These are phyloP conservation scores for Muricea muricata DNA, from an alignment of 92 coral and sea anemone genomes.

Conservation along the genomic window DNA sequence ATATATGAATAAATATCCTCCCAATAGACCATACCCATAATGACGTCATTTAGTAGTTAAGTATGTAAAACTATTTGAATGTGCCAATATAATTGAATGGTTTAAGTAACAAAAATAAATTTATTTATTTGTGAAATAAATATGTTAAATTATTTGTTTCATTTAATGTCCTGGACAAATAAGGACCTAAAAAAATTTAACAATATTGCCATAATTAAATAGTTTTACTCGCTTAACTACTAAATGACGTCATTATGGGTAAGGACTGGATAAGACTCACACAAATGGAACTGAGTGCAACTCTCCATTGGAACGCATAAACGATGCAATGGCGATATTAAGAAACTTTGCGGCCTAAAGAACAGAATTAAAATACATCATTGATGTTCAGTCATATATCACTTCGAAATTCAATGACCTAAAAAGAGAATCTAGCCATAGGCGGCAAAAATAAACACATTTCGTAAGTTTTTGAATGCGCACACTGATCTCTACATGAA, in stretches of 20 bases:
- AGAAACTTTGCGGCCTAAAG: slow-evolving; percentile 2
- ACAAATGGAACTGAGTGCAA: neutral
- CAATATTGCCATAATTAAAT: neutral
- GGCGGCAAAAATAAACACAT: too few species aligned
- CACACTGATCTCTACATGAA: neutral
- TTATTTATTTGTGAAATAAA: too few species aligned
- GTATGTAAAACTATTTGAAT: too few species aligned
- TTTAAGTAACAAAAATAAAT: too few species aligned
- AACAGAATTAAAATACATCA: neutral
- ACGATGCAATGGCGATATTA: neutral
- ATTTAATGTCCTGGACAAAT: too few species aligned
- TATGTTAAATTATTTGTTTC: too few species aligned
- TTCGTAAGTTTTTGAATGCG: neutral
- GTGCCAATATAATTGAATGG: too few species aligned
- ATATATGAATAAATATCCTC: too few species aligned
- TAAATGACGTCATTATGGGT: neutral
- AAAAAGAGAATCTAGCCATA: neutral
- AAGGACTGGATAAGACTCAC: neutral
- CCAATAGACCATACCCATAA: too few species aligned
- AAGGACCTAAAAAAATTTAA: neutral
- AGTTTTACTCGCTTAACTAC: too few species aligned
- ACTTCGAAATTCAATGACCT: too few species aligned
- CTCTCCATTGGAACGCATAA: neutral
- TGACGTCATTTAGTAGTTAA: too few species aligned
- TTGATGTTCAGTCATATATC: neutral